Percentiles rank a stretch among this genome's conserved stretches.
These are phyloP conservation scores for Antechinus stuartii DNA, from an alignment of 2,113 vertebrate genomes.

Conservation along the genomic window DNA sequence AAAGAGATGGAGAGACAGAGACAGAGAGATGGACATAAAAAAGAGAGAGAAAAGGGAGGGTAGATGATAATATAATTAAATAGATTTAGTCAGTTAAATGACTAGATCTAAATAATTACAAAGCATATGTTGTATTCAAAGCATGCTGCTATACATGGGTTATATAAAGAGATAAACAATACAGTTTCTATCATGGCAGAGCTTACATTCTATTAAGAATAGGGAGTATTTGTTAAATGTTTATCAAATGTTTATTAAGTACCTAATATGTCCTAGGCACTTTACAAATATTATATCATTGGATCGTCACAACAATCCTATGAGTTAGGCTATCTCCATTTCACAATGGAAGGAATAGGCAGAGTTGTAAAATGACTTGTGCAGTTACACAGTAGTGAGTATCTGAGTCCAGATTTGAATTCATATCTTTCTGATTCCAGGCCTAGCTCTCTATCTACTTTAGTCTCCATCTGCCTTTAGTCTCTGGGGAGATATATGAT, in stretches of 20 bases:
- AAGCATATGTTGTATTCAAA: no score
- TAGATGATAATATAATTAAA: no score
- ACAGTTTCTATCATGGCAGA: neutral
- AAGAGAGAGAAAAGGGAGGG: no score
- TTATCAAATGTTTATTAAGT: neutral
- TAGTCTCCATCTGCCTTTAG: neutral
- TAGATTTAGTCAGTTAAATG: no score
- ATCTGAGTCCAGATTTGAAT: neutral
- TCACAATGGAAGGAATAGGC: neutral
- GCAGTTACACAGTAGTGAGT: neutral
- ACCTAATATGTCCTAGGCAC: neutral
- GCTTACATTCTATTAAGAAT: neutral
- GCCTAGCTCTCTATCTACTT: neutral
- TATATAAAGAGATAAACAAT: no score
- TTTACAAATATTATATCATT: neutral
- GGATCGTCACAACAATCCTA: neutral
- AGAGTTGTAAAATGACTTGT: neutral
- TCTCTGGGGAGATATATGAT: neutral
- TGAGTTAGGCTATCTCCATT: neutral
- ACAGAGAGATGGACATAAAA: no score
- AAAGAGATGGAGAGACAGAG: no score
- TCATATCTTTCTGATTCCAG: neutral
- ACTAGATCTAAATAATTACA: no score
- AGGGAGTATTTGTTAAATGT: neutral
- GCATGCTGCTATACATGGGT: no score